Evolutionary conservation across 2,888 invertebrate species (phyloP).

Genomic region (Agelastica alni): DNA sequence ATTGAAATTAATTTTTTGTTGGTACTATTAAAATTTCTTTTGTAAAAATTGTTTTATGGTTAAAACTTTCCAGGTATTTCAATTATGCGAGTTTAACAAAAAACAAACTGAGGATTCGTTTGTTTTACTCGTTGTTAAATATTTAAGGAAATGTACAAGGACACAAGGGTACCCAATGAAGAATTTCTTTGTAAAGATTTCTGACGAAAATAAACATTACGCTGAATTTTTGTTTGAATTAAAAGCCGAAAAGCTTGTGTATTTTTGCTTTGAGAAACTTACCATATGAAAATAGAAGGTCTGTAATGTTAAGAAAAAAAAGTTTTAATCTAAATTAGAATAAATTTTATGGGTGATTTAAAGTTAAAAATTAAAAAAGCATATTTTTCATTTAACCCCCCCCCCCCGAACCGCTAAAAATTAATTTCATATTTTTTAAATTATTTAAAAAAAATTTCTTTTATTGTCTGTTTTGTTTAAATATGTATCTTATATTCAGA

Average conservation of each 20-base stretch:
- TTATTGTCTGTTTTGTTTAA: too few relatives aligned
- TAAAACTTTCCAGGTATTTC: constrained; percentile 13
- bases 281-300: too few relatives aligned
- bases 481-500: too few relatives aligned
- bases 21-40: constrained; percentile 9
- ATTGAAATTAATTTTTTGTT: background rate
- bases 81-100: constrained; percentile 9
- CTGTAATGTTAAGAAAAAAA: too few relatives aligned
- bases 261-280: background rate
- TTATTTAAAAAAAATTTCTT: too few relatives aligned
- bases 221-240: background rate
- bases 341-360: too few relatives aligned
- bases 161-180: background rate
- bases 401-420: too few relatives aligned
- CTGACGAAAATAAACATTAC: background rate
- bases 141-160: constrained; percentile 5
- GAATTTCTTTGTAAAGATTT: constrained; percentile 15
- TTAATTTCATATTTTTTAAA: too few relatives aligned
- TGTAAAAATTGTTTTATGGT: constrained; percentile 10
- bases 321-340: too few relatives aligned
- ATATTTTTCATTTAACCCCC: background rate
- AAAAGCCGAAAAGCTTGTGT: background rate
- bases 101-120: constrained; percentile 7
- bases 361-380: too few relatives aligned
- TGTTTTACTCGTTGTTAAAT: constrained; percentile 11